Conservation (phyloP, 2,797 vertebrate species). For the Gallinago nigripennis region DNA sequence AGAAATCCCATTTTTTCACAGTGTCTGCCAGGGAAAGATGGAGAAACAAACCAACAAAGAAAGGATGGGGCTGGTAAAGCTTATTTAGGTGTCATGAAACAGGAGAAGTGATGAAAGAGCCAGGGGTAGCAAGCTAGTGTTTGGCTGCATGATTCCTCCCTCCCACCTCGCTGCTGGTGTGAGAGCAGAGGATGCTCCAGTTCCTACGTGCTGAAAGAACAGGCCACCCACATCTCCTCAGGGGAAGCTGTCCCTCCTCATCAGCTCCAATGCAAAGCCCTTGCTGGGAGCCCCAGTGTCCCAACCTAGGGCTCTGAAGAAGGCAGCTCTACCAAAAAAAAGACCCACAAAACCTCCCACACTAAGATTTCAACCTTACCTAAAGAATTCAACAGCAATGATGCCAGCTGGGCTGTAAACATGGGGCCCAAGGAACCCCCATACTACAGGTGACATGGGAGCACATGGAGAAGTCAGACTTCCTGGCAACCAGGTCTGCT, state of each 20-base stretch:
- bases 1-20: not conserved
- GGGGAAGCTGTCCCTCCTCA: not conserved
- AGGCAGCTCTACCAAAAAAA: not conserved
- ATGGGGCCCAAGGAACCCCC: not conserved
- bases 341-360: fast-evolving
- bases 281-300: not conserved
- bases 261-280: not conserved
- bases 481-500: not conserved
- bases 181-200: not conserved
- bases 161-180: not conserved
- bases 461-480: not conserved
- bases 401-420: not conserved
- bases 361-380: not conserved
- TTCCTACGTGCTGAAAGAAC: not conserved
- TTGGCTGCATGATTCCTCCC: not conserved
- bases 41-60: not conserved
- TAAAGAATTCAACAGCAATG: not conserved
- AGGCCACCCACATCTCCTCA: fast-evolving
- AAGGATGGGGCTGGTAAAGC: not conserved
- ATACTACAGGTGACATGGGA: no score
- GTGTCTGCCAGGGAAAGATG: not conserved
- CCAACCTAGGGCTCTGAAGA: not conserved
- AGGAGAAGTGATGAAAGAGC: not conserved
- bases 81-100: not conserved
- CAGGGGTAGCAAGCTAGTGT: not conserved